phyloP scores from a whole-genome alignment of 1,140 invertebrate genomes.

The Sarcophaga bullata region DNA sequence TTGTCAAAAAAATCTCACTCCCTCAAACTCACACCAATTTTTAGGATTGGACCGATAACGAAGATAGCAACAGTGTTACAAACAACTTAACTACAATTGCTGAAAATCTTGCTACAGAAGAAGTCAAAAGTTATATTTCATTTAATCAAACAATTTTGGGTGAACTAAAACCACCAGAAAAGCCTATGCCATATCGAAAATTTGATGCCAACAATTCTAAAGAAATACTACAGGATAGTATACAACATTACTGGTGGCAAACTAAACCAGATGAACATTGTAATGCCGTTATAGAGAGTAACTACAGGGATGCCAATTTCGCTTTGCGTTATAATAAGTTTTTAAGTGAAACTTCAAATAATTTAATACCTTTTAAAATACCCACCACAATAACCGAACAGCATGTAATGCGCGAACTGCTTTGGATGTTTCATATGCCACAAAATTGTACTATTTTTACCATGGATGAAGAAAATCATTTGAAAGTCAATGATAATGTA shows the following conservation, averaged over 20 bases:
- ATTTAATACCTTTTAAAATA: slow-evolving; percentile 41
- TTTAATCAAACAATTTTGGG: neutral
- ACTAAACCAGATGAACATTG: slow-evolving; percentile 27
- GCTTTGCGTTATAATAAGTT: slow-evolving; percentile 48
- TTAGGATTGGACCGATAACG: slow-evolving; percentile 46
- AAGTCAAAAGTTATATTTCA: neutral
- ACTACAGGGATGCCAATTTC: slow-evolving; percentile 51
- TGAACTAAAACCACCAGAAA: slow-evolving; percentile 32
- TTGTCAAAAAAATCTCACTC: too few relatives aligned
- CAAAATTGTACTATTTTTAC: slow-evolving; percentile 56
- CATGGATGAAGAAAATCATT: slow-evolving; percentile 43
- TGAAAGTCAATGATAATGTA: slow-evolving; percentile 50
- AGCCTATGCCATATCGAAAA: slow-evolving; percentile 7
- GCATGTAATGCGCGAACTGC: slow-evolving; percentile 56
- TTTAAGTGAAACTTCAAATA: slow-evolving; percentile 41
- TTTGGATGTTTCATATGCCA: slow-evolving; percentile 60
- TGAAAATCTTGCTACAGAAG: neutral
- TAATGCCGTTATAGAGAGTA: slow-evolving; percentile 41
- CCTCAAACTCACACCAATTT: too few relatives aligned
- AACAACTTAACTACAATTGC: neutral
- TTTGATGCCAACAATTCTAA: neutral
- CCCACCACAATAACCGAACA: slow-evolving; percentile 53
- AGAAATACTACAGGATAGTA: slow-evolving; percentile 22
- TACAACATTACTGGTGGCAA: slow-evolving; percentile 55
- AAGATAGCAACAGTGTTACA: slow-evolving; percentile 13